Evolutionary conservation across 1,140 invertebrate species (phyloP).

Genomic region (Frieseomelitta varia): DNA sequence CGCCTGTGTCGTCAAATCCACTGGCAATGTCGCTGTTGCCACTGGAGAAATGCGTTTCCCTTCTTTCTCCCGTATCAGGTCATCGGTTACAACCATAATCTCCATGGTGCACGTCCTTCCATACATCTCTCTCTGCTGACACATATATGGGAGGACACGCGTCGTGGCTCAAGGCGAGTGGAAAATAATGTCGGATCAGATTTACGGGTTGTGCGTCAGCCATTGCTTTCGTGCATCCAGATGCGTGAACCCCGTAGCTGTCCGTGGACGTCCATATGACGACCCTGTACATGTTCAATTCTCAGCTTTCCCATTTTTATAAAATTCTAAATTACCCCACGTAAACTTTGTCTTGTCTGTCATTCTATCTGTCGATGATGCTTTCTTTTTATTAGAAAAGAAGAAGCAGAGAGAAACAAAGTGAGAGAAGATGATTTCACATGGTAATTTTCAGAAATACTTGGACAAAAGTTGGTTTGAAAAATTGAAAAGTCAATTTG

Average conservation of each 20-base stretch:
- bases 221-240: neutral
- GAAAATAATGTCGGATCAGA: slow-evolving; percentile 26
- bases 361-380: too few relatives aligned
- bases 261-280: neutral
- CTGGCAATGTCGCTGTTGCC: neutral
- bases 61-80: too few relatives aligned
- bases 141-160: neutral
- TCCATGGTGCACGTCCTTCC: neutral
- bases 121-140: neutral
- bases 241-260: neutral
- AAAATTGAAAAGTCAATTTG: too few relatives aligned
- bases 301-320: too few relatives aligned
- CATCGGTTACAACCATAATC: neutral
- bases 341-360: too few relatives aligned
- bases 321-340: too few relatives aligned
- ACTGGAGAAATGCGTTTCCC: neutral
- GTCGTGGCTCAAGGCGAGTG: neutral
- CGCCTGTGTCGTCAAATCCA: neutral
- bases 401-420: too few relatives aligned
- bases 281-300: neutral
- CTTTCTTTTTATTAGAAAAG: too few relatives aligned
- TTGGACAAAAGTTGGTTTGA: too few relatives aligned
- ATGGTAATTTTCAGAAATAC: too few relatives aligned
- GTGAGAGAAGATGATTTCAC: too few relatives aligned
- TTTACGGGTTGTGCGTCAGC: neutral